Percentiles rank a stretch among this genome's conserved stretches.
phyloP scores from a whole-genome alignment of 2,888 invertebrate genomes.

The Congeria kusceri region DNA sequence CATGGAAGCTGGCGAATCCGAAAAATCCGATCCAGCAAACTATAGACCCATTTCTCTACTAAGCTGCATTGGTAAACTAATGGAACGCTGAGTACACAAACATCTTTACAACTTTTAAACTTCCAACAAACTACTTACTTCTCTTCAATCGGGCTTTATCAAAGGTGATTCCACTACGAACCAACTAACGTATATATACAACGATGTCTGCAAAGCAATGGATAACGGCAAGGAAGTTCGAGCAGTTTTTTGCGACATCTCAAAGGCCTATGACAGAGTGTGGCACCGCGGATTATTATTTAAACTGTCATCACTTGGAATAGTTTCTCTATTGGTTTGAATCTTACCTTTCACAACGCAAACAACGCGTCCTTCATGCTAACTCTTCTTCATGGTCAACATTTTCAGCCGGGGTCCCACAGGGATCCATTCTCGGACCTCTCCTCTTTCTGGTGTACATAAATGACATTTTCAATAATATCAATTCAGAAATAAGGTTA shows the following conservation, averaged over 20 bases:
- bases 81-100: slow-evolving; percentile 25
- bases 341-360: slow-evolving; percentile 3
- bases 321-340: slow-evolving; percentile 4
- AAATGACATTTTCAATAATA: slow-evolving; percentile 17
- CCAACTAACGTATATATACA: slow-evolving; percentile 4
- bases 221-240: background rate
- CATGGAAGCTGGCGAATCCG: slow-evolving; percentile 20
- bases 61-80: slow-evolving; percentile 1
- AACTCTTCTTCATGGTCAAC: background rate
- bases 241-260: slow-evolving; percentile 3
- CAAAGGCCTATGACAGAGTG: slow-evolving; percentile 6
- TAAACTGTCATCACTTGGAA: background rate
- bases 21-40: no score
- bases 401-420: slow-evolving; percentile 4
- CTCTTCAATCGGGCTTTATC: slow-evolving; percentile 10
- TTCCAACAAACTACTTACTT: background rate
- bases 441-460: slow-evolving; percentile 16
- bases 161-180: slow-evolving; percentile 21
- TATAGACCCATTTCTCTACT: slow-evolving; percentile 19
- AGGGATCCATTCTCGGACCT: background rate
- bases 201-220: slow-evolving; percentile 1
- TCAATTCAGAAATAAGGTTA: slow-evolving; percentile 9
- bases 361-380: background rate
- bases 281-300: slow-evolving; percentile 7
- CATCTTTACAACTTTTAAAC: background rate